Conservation (phyloP, 1,140 invertebrate species). For the Planococcus citri region DNA sequence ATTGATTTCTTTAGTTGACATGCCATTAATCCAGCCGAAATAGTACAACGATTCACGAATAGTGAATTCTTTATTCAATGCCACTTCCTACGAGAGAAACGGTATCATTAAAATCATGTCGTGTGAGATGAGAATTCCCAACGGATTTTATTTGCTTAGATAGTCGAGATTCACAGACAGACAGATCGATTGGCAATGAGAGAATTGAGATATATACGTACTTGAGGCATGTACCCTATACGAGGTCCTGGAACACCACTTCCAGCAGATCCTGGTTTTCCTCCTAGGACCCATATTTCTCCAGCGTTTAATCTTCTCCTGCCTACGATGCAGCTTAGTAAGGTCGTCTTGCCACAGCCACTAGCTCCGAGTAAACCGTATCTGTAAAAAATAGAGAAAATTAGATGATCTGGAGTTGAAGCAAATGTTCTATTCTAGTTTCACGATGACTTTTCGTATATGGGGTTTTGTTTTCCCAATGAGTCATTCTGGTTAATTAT, state of each 20-base stretch:
- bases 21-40: slow-evolving; percentile 91
- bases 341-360: slow-evolving; percentile 71
- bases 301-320: slow-evolving; percentile 59
- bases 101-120: too few relatives aligned
- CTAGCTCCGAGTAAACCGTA: slow-evolving; percentile 73
- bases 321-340: slow-evolving; percentile 73
- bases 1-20: slow-evolving; percentile 64
- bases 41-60: slow-evolving; percentile 91
- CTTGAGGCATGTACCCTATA: slow-evolving; percentile 77
- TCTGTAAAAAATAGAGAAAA: slow-evolving; percentile 37
- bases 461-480: too few relatives aligned
- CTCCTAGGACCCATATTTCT: slow-evolving; percentile 69
- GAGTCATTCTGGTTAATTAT: too few relatives aligned
- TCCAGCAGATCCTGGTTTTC: slow-evolving; percentile 64
- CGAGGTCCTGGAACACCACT: slow-evolving; percentile 63
- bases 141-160: too few relatives aligned
- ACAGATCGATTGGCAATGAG: not conserved
- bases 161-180: not conserved
- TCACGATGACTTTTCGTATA: too few relatives aligned
- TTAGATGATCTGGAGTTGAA: not conserved
- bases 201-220: slow-evolving; percentile 28
- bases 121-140: too few relatives aligned
- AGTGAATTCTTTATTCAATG: slow-evolving; percentile 86
- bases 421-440: too few relatives aligned
- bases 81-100: slow-evolving; percentile 64